phyloP scores from a whole-genome alignment of 2,797 vertebrate genomes.

The Gephyroberyx darwinii region DNA sequence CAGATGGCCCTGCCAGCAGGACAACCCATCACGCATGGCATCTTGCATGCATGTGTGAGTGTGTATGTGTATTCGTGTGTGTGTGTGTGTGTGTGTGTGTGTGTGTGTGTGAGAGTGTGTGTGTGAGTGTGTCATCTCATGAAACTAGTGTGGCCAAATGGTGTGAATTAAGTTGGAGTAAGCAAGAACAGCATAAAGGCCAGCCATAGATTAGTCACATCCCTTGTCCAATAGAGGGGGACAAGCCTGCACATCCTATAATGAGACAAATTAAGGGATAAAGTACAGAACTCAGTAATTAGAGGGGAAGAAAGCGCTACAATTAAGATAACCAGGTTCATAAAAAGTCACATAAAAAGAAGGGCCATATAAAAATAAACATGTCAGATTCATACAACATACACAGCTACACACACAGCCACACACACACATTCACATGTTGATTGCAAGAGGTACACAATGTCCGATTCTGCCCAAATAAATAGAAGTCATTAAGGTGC shows the following conservation, averaged over 20 bases:
- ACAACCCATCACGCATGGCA: constrained; percentile 71
- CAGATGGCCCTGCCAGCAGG: constrained; percentile 77
- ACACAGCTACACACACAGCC: background rate
- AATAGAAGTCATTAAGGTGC: background rate
- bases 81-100: constrained; percentile 52
- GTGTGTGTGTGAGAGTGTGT: constrained; percentile 57
- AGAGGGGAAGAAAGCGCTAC: too few relatives aligned
- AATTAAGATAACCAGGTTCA: too few relatives aligned
- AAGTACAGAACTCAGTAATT: too few relatives aligned
- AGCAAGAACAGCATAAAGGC: constrained; percentile 20
- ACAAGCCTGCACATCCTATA: background rate
- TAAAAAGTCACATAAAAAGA: background rate
- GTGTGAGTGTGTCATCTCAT: constrained; percentile 59
- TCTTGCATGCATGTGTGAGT: constrained; percentile 42
- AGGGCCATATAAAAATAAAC: background rate
- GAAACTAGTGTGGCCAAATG: constrained; percentile 54
- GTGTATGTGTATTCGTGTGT: constrained; percentile 18
- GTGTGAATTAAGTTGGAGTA: constrained; percentile 25
- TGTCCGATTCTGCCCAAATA: background rate
- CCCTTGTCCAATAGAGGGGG: background rate
- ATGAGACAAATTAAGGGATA: background rate
- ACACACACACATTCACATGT: background rate
- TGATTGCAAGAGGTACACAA: background rate
- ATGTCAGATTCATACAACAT: background rate
- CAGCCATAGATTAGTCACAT: background rate